Evolutionary conservation across 2,888 invertebrate genomes (phyloP).

Genomic region (Leptinotarsa peninsularis): DNA sequence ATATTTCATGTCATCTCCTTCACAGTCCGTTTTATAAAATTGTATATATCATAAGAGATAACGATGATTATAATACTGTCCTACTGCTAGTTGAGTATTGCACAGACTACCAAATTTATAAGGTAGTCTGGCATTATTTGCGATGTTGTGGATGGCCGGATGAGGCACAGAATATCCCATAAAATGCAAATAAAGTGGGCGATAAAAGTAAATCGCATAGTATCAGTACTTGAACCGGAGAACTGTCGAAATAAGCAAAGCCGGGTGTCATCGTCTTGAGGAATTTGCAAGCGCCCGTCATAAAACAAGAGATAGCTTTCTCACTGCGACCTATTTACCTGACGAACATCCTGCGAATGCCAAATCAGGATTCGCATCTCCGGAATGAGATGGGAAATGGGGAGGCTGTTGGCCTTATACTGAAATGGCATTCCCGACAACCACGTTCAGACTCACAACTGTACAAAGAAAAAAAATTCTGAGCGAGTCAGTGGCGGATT

Average conservation of each 20-base stretch:
- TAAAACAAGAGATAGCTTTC: conserved; percentile 55
- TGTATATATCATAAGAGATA: too few species aligned
- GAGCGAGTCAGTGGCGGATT: conserved; percentile 1
- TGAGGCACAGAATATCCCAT: conserved; percentile 43
- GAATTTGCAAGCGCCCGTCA: conserved; percentile 55
- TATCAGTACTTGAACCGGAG: conserved; percentile 53
- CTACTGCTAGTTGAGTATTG: too few species aligned
- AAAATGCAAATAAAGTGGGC: conserved; percentile 54
- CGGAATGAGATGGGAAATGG: conserved; percentile 35
- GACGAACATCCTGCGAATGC: conserved; percentile 53
- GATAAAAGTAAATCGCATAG: conserved; percentile 57
- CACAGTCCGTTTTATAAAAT: too few species aligned
- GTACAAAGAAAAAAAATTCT: conserved; percentile 6
- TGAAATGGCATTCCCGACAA: not conserved
- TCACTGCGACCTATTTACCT: conserved; percentile 57
- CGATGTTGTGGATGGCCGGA: conserved; percentile 19
- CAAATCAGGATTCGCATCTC: conserved; percentile 47
- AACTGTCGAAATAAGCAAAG: conserved; percentile 56
- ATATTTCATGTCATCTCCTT: too few species aligned
- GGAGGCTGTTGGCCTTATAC: conserved; percentile 5
- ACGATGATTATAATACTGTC: too few species aligned
- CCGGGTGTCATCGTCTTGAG: conserved; percentile 53
- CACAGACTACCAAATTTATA: too few species aligned
- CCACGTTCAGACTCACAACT: not conserved
- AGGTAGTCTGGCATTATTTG: conserved; percentile 25